A percentile compares a stretch with the other conserved stretches of the same genome.
These are phyloP conservation scores for Pelusios castaneus DNA, from an alignment of 2,113 vertebrate genomes.

Conservation along the genomic window DNA sequence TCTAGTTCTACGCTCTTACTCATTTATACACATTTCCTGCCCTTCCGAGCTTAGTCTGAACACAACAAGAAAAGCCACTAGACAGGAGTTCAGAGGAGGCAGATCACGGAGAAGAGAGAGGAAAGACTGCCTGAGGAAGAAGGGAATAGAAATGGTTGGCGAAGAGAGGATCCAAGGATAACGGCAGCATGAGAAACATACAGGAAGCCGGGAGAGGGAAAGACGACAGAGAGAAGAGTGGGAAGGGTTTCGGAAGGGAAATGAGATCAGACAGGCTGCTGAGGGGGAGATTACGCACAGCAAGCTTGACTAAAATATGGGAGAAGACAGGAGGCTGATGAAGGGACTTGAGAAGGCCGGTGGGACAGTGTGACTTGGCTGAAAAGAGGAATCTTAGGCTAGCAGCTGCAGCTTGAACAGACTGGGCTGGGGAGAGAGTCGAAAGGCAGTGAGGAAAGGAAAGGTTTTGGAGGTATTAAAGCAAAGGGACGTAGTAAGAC, in stretches of 20 bases:
- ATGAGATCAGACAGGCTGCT: neutral
- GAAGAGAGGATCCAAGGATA: no score
- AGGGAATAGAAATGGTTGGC: neutral
- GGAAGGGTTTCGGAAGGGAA: no score
- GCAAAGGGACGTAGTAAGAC: neutral
- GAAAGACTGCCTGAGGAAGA: neutral
- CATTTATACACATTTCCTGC: neutral
- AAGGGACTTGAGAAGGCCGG: neutral
- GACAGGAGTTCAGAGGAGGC: neutral
- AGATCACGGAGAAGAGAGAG: accelerated
- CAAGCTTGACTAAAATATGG: neutral
- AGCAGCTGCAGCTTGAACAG: neutral
- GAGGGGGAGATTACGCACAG: neutral
- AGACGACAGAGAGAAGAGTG: neutral
- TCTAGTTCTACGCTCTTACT: neutral
- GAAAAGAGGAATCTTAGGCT: neutral
- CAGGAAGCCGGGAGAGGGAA: neutral
- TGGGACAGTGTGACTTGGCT: neutral
- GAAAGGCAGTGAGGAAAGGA: neutral
- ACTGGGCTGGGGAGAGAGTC: neutral
- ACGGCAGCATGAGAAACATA: neutral
- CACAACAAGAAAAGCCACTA: neutral
- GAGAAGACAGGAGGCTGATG: neutral
- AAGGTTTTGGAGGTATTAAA: neutral
- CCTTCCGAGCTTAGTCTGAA: accelerated